Evolutionary conservation across 2,888 invertebrate species (phyloP), one percentile per base, ranked within the genome.

Genomic region (Lithophane socia): DNA sequence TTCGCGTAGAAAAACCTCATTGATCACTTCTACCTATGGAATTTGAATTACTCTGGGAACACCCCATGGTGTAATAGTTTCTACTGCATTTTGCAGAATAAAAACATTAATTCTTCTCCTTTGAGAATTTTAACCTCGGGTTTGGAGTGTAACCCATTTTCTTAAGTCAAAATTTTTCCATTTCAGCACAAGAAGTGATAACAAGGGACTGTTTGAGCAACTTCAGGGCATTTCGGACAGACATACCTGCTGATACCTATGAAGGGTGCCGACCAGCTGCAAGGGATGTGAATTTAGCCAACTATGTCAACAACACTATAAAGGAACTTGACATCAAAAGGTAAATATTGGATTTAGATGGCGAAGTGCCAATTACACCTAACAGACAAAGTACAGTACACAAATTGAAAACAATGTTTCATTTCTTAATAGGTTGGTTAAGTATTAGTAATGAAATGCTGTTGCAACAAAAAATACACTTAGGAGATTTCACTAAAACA

Each of bases 161-260:
- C 10, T 52, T 49, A 10, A 44, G 9, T 52, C 9, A 54, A 4
- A 21, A 8, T 2, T 47, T 74, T 70, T 65, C 3, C 49, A 29
- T 91, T 90, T 79, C 94, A 99, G 99, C 98, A 44, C 97, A 98
- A 91, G 97, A 97, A 90, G 97, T 98, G 0, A 98, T 99, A 66
- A 99, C 98, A 0, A 97, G 99, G 87, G 98, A 98, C 87, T 99
- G 99, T 92, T 94, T 99, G 64, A 99, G 99, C 91, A 97, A 98
- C 60, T 95, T 99, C 77, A 97, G 97, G 91, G 98, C 97, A 58
- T 97, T 98, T 87, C 97, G 99, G 73, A 98, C 98, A 7, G 99
- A 99, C 90, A 98, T 99, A 88, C 99, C 99, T 10, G 98, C 99
- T 0, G 99, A 99, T 92, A 98, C 98, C 79, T 99, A 99, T 92